Evolutionary conservation across 1,140 invertebrate genomes (phyloP).

Genomic region (Acromyrmex echinatior): DNA sequence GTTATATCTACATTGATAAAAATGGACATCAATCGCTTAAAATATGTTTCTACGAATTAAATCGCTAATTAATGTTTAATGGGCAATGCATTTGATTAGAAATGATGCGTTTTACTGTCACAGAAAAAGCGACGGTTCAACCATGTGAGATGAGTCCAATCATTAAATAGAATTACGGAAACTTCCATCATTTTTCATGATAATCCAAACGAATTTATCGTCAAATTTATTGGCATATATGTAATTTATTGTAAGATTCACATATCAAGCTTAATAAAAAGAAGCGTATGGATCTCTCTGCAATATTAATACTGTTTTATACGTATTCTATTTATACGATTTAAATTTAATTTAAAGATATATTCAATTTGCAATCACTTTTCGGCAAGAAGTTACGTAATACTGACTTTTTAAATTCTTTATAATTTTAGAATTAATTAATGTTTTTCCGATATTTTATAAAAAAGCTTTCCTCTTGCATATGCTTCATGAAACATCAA

Average conservation of each 20-base stretch:
- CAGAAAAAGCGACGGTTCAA: not conserved
- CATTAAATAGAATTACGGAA: slow-evolving; percentile 23
- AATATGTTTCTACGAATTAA: not conserved
- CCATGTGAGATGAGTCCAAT: not conserved
- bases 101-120: slow-evolving; percentile 20
- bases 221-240: slow-evolving; percentile 24
- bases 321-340: not conserved
- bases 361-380: not conserved
- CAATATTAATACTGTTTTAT: not conserved
- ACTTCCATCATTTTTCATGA: not conserved
- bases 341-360: not conserved
- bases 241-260: not conserved
- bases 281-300: not conserved
- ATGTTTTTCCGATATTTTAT: not conserved
- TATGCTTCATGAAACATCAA: not conserved
- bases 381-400: not conserved
- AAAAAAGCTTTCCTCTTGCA: not conserved
- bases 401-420: not conserved
- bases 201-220: slow-evolving; percentile 19
- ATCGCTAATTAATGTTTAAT: slow-evolving; percentile 35
- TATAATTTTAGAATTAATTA: not conserved
- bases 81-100: slow-evolving; percentile 3
- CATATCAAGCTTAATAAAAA: slow-evolving; percentile 15
- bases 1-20: too few relatives aligned
- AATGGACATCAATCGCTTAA: not conserved